Evolutionary conservation across 2,113 vertebrate genomes (phyloP).

Genomic region (Amphiprion ocellaris): DNA sequence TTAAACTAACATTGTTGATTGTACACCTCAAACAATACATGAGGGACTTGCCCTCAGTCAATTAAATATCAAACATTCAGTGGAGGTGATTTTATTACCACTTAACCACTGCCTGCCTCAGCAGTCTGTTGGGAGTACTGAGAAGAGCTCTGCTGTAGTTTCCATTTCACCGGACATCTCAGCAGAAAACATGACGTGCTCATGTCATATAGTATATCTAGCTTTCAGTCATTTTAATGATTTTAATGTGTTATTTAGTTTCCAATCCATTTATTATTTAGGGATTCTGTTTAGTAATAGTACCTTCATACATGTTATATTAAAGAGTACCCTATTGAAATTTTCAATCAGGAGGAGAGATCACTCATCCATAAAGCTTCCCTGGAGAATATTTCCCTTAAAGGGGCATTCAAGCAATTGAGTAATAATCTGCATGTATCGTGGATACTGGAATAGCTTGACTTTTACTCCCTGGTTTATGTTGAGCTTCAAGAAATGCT

Average conservation of each 20-base stretch:
- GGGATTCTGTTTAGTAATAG: background rate
- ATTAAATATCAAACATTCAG: background rate
- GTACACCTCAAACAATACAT: slow-evolving; percentile 2
- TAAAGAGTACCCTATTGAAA: background rate
- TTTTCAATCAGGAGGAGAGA: background rate
- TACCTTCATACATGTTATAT: background rate
- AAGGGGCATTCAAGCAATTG: slow-evolving; percentile 17
- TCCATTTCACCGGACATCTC: background rate
- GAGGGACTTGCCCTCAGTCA: background rate
- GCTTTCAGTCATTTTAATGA: slow-evolving; percentile 1
- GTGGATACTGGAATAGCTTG: background rate
- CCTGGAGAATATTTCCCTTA: background rate
- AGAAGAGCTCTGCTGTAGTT: background rate
- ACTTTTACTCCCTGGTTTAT: background rate
- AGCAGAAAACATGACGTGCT: background rate
- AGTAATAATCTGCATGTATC: background rate
- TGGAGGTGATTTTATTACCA: background rate
- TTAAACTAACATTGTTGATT: background rate
- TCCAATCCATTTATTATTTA: too few species aligned
- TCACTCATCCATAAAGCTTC: too few species aligned
- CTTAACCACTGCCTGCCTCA: slow-evolving; percentile 1
- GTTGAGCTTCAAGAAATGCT: background rate
- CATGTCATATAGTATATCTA: background rate
- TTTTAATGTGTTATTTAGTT: background rate
- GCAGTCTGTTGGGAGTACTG: background rate